phyloP scores from a whole-genome alignment of 2,888 invertebrate species.

The Adelognathus sp. region DNA sequence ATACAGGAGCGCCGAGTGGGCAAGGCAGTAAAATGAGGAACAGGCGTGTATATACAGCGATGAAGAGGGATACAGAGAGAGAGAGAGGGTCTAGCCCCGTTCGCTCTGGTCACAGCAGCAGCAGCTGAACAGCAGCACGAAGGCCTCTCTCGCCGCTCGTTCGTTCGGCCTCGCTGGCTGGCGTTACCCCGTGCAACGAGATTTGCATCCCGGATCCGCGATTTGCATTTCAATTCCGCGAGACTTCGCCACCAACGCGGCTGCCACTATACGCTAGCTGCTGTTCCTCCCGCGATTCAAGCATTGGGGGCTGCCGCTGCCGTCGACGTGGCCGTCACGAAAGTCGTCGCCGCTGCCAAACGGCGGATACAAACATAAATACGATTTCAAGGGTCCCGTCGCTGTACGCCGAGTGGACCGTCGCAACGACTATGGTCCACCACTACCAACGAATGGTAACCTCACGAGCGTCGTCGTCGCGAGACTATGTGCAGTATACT shows the following conservation, averaged over 20 bases:
- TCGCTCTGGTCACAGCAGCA: slow-evolving; percentile 40
- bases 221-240: slow-evolving; percentile 81
- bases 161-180: slow-evolving; percentile 65
- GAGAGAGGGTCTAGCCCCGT: slow-evolving; percentile 43
- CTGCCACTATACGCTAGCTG: slow-evolving; percentile 45
- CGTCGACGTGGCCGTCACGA: slow-evolving; percentile 50
- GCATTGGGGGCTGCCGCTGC: slow-evolving; percentile 39
- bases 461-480: slow-evolving; percentile 35
- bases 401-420: slow-evolving; percentile 2
- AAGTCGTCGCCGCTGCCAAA: slow-evolving; percentile 73
- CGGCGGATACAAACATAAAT: slow-evolving; percentile 78
- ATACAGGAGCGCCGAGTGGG: slow-evolving; percentile 27
- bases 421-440: slow-evolving; percentile 53
- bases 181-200: slow-evolving; percentile 78
- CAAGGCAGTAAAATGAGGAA: slow-evolving; percentile 41
- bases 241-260: slow-evolving; percentile 72
- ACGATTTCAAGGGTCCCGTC: slow-evolving; percentile 72
- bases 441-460: background rate
- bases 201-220: slow-evolving; percentile 80
- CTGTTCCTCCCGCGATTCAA: slow-evolving; percentile 28
- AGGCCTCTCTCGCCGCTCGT: slow-evolving; percentile 56
- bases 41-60: slow-evolving; percentile 22
- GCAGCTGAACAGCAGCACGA: slow-evolving; percentile 24
- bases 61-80: too few species aligned
- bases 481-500: slow-evolving; percentile 19